Base-by-base conservation (phyloP, 1,140 invertebrate genomes). In the Saccostrea glomerata region DNA sequence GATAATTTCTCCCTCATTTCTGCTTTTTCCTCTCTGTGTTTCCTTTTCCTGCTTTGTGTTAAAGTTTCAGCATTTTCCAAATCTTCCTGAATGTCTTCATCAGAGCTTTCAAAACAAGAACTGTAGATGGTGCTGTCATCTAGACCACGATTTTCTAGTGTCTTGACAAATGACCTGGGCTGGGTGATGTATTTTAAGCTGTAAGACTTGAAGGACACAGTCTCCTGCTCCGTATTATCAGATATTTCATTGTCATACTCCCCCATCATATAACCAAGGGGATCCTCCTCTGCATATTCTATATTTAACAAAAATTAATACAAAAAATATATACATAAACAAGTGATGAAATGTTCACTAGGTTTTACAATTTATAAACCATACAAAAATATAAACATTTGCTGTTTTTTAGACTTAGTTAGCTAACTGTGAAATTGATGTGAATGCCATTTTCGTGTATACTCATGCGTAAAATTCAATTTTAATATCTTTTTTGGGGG, bases 91-190 rank as follows among this genome's bases (percentile, higher is more conserved):
- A 12, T 6, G 12, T 77, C 70, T 30, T 77, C 70, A 30, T 30
- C 70, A 30, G 70, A 77, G 13, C 70, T 77, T 30, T 77, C 70
- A 12, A 77, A 36, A 25, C 25, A 36, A 0, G 70, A 77, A 77
- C 25, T 77, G 70, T 77, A 36, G 11, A 77, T 77, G 12, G 70
- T 77, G 70, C 70, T 77, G 25, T 77, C 70, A 12, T 77, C 70
- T 77, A 77, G 30, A 5, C 70, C 70, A 77, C 70, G 30, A 17
- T 77, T 77, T 36, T 77, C 70, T 15, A 77, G 25, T 15, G 23
- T 25, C 25, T 77, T 25, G 70, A 77, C 70, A 30, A 77, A 77
- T 1, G 70, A 77, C 25, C 70, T 77, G 30, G 70, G 70, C 30
- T 77, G 70, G 11, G 70, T 77, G 25, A 77, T 77, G 30, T 77